Evolutionary conservation across 2,113 vertebrate species (phyloP), one percentile per base, ranked within the genome.

Genomic region (Chionomys nivalis): DNA sequence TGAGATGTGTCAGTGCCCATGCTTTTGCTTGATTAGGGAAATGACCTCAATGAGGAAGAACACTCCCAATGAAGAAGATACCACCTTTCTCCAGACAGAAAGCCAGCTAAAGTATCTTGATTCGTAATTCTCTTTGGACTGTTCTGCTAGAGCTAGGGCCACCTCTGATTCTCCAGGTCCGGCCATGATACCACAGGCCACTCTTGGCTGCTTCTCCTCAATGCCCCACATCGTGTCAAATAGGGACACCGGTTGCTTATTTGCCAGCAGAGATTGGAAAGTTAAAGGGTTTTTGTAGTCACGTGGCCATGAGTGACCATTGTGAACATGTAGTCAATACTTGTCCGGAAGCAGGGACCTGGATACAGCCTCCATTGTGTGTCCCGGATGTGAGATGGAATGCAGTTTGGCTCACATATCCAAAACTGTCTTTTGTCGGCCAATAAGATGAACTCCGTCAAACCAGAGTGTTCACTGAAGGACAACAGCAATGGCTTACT

Each of bases 221-320:
- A 44, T 5, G 16, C 28, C 21, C 44, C 47, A 76, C 3, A 52
- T 65, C 8, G 10, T 61, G 31, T 47, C 13, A 21, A 58, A 66
- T 61, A 44, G 42, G 28, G 9, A 39, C 17, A 31, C 2, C 9
- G 11, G 31, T 49, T 33, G 33, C 16, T 81, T 39, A 23, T 63
- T 92, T 63, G 73, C 75, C 16, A 7, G 1, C 31, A 44, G 65
- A 47, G 21, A 47, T 12, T 66, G 44, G 75, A 47, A 65, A 58
- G 42, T 24, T 16, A 24, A 52, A 87, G 42, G 36, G 5, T 19
- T 7, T 66, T 44, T 16, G n/a, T 36, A 28, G 31, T 55, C 0
- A 11, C 7, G 0, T 2, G 24, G 19, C 36, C 31, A 1, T 0
- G 7, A 42, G 85, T 83, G 76, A 36, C 63, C 14, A 0, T 6